Conservation (phyloP, 2,888 invertebrate species). For the Pimpla rufipes region DNA sequence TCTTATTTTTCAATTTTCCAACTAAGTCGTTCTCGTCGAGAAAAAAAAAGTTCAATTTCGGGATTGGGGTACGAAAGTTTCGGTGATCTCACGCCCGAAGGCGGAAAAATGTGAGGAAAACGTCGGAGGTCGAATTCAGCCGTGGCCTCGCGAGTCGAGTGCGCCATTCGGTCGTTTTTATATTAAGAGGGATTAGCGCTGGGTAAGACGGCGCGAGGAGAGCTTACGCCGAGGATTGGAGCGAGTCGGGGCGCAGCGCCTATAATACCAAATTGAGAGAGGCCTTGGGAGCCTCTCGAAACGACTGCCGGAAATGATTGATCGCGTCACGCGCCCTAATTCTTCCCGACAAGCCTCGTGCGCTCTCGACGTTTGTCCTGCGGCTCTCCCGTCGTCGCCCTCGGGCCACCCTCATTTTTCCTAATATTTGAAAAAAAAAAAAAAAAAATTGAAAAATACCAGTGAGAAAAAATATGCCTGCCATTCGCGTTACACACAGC, state of each 20-base stretch:
- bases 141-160: constrained; percentile 13
- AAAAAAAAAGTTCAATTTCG: background rate
- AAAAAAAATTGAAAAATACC: constrained; percentile 71
- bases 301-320: constrained; percentile 72
- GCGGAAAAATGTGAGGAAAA: constrained; percentile 15
- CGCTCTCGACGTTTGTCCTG: constrained; percentile 51
- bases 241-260: constrained; percentile 29
- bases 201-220: constrained; percentile 5
- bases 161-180: constrained; percentile 54
- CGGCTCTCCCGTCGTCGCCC: constrained; percentile 40
- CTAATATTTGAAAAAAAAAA: constrained; percentile 29
- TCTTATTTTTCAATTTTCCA: background rate
- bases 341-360: constrained; percentile 39
- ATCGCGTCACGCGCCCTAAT: constrained; percentile 67
- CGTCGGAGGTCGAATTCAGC: constrained; percentile 41
- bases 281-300: constrained; percentile 70
- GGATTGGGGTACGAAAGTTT: background rate
- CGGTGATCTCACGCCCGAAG: background rate
- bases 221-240: constrained; percentile 18
- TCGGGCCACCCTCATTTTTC: background rate
- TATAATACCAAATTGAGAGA: constrained; percentile 73
- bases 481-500: no score
- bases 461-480: no score
- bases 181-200: constrained; percentile 67
- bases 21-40: background rate